Evolutionary conservation across 2,888 invertebrate species (phyloP), one percentile per base, ranked within the genome.

Genomic region (Mayetiola destructor): DNA sequence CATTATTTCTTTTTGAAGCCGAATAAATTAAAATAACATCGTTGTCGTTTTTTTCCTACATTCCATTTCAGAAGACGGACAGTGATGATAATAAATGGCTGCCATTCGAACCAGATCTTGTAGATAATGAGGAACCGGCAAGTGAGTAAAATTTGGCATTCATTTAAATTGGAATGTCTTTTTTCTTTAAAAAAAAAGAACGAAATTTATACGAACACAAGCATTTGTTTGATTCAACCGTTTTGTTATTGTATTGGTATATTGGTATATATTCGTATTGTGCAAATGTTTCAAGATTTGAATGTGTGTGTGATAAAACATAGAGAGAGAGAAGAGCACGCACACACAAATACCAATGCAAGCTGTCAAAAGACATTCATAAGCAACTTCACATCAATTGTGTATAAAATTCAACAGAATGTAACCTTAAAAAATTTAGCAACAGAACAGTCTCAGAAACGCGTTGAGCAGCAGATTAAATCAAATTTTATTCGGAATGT

Each of bases 21-120:
- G n/a, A 37, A 37, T 12, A 10, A 37, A 6, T 2, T 20, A 39
- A 6, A 20, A 18, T 8, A 16, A 5, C n/a, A n/a, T 36, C 36
- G 12, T 5, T 36, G 12, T 32, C 12, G 6, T 32, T 9, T 32
- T 9, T 32, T 32, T 32, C 32, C 32, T 9, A 32, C 12, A 9
- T 32, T 12, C 6, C 8, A 32, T 9, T 32, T 32, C 32, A 32
- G 12, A 9, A 32, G 6, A 53, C 2, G 20, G 30, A 4, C 5
- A 20, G 12, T n/a, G 10, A 20, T 21, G 21, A 3, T 20, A 14
- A 40, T 14, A 56, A 27, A 16, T 29, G 16, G 3, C 9, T 56
- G 16, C 18, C 39, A 18, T 56, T 56, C 29, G 56, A 56, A 16
- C 56, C 56, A n/a, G n/a, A n/a, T n/a, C n/a, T n/a, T n/a, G n/a